These are phyloP conservation scores for Drosophila pectinifera DNA, from an alignment of 1,140 invertebrate species.

Conservation along the genomic window DNA sequence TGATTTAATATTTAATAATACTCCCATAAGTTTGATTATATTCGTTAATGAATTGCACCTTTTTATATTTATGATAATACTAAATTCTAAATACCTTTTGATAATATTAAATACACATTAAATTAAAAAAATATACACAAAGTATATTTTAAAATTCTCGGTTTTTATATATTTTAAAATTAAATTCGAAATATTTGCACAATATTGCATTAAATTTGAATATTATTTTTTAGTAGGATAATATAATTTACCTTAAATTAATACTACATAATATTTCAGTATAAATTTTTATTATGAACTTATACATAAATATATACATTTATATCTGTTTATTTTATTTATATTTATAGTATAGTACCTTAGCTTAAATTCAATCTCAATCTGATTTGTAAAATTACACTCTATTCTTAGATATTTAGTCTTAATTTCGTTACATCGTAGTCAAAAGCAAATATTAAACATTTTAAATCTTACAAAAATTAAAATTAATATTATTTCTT, in stretches of 20 bases:
- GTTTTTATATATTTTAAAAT: not conserved
- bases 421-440: not conserved
- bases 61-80: not conserved
- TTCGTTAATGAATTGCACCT: not conserved
- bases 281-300: not conserved
- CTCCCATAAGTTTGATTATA: not conserved
- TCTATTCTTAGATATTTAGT: not conserved
- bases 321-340: not conserved
- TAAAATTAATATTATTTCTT: not conserved
- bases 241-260: not conserved
- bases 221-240: not conserved
- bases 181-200: slow-evolving; percentile 3
- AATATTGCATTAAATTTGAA: slow-evolving; percentile 1
- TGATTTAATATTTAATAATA: not conserved
- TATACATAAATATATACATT: not conserved
- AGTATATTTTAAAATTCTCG: not conserved
- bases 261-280: not conserved
- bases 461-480: too few relatives aligned
- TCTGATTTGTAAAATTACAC: not conserved
- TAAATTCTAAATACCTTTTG: not conserved
- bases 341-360: not conserved
- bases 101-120: not conserved
- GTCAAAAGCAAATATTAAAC: too few relatives aligned
- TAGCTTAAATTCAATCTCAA: not conserved
- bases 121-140: not conserved